Base-by-base conservation (phyloP, 2,113 vertebrate genomes). In the Scolopax mira region DNA sequence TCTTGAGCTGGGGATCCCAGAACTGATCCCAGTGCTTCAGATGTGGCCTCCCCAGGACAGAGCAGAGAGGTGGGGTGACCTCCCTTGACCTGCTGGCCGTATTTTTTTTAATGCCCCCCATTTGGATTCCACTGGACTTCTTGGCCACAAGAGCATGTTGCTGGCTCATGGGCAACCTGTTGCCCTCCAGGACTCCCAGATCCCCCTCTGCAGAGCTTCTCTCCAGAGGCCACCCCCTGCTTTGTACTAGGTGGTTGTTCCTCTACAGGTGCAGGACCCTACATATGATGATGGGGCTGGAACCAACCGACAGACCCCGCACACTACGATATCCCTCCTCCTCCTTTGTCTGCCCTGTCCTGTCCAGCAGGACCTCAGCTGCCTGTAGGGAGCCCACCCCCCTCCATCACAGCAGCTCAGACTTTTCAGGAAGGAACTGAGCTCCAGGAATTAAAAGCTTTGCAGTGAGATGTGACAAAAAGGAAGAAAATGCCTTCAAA, bases 401-500 rank as follows among this genome's bases (percentile, higher is more conserved):
- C 9, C 58, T 58, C 79, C 7, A 37, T 27, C 66, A 17, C 70
- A 57, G 85, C 35, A 1, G 25, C 85, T 85, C 74, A 37, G 84
- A 28, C 88, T 88, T 96, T 89, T 91, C 94, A 93, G 82, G 91
- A 90, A 91, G 89, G 78, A 95, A 37, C 91, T 19, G 74, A 93
- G 83, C 85, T 94, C 85, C 93, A 90, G 85, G 97, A 95, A 91
- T 91, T 81, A 82, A 95, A 90, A 79, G 77, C 92, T 94, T 88
- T 92, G 85, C 92, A 82, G 82, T 0, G 49, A 78, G 78, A 95
- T 82, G 88, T 94, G 94, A 95, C 89, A 95, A 96, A 94, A 94
- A 82, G 91, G 85, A 87, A 91, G 87, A 88, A 94, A 91, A 85
- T 49, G 92, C 92, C 92, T 97, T 97, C 94, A 95, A 96, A 95